These are phyloP conservation scores for Nemurella pictetii DNA, from an alignment of 2,888 invertebrate species.

Conservation along the genomic window DNA sequence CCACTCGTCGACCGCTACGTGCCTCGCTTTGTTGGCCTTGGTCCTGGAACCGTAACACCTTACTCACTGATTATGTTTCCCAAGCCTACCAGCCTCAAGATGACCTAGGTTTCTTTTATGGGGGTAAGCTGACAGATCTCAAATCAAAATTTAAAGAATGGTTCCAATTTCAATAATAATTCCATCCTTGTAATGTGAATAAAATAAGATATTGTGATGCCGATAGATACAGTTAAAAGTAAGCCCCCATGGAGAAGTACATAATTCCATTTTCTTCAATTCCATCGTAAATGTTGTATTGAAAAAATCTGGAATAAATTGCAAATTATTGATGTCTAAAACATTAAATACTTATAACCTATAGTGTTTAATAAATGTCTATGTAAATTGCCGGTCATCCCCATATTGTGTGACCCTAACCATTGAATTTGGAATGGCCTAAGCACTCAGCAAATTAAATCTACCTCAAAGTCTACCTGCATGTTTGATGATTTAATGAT, in stretches of 20 bases:
- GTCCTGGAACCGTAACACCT: conserved; percentile 1
- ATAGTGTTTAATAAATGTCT: background rate
- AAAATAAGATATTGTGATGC: background rate
- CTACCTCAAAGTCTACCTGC: background rate
- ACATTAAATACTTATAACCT: background rate
- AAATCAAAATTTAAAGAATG: background rate
- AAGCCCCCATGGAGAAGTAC: background rate
- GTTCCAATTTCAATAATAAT: background rate
- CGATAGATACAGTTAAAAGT: background rate
- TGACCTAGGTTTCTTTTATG: background rate
- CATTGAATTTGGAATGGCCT: too few species aligned
- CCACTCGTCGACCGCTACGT: conserved; percentile 40
- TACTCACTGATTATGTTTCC: background rate
- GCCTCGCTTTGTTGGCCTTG: conserved; percentile 26
- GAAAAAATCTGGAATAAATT: background rate
- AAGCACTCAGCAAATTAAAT: background rate
- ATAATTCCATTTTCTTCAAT: background rate
- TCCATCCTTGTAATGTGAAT: background rate
- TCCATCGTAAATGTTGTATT: background rate
- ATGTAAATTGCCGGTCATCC: background rate
- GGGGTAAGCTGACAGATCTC: background rate
- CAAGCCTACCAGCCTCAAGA: background rate
- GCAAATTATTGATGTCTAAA: background rate
- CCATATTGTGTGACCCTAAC: background rate
- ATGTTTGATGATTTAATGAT: background rate